Evolutionary conservation across 2,888 invertebrate genomes (phyloP).

Genomic region (Scotopteryx bipunctaria): DNA sequence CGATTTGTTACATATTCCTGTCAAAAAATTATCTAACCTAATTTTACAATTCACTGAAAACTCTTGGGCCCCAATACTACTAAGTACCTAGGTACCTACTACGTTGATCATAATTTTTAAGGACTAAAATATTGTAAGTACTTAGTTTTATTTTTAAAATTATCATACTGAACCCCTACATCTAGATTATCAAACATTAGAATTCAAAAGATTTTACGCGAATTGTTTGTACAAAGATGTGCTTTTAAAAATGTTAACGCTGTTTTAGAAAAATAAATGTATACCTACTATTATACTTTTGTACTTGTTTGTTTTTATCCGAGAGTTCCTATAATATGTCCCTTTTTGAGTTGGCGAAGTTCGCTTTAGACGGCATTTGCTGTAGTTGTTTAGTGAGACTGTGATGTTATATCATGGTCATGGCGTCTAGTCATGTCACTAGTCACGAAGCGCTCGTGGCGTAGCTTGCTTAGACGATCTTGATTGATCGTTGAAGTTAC

Average conservation of each 20-base stretch:
- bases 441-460: too few species aligned
- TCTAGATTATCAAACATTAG: neutral
- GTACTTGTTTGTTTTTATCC: conserved; percentile 40
- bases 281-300: conserved; percentile 55
- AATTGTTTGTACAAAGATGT: conserved; percentile 55
- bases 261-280: conserved; percentile 62
- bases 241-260: conserved; percentile 68
- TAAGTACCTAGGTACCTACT: neutral
- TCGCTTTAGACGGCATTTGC: too few species aligned
- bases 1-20: neutral
- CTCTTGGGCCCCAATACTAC: conserved; percentile 1
- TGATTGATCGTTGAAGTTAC: too few species aligned
- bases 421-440: too few species aligned
- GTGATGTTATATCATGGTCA: too few species aligned
- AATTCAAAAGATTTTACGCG: conserved; percentile 30
- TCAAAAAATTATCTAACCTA: neutral
- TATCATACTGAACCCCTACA: neutral
- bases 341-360: too few species aligned
- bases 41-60: neutral
- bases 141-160: neutral
- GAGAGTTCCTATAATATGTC: too few species aligned
- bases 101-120: conserved; percentile 1
- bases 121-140: conserved; percentile 5
- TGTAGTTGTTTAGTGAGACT: too few species aligned
- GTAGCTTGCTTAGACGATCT: too few species aligned